Evolutionary conservation across 1,140 invertebrate species (phyloP).

Genomic region (Vanessa atalanta): DNA sequence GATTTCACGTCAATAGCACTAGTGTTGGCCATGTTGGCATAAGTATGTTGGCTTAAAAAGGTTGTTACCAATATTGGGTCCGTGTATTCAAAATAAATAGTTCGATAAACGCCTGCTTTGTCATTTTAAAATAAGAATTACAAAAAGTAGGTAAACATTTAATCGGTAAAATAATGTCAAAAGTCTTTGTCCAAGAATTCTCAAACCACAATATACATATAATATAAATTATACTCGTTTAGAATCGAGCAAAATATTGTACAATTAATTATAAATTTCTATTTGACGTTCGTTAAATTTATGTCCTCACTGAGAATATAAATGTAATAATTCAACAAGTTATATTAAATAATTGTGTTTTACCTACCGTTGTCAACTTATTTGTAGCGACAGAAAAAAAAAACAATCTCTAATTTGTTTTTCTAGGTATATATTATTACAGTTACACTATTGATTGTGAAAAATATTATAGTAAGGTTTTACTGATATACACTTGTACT

Average conservation of each 20-base stretch:
- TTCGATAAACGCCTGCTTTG: no score
- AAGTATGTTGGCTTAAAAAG: slow-evolving; percentile 9
- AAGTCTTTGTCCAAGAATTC: no score
- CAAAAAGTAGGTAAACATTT: no score
- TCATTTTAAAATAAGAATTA: no score
- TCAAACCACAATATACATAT: no score
- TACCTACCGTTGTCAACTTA: background rate
- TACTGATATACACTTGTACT: no score
- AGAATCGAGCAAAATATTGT: background rate
- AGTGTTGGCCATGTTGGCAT: slow-evolving; percentile 31
- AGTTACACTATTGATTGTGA: no score
- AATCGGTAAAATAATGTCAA: no score
- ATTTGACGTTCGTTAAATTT: slow-evolving; percentile 23
- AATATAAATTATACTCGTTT: background rate
- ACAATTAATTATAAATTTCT: slow-evolving; percentile 24
- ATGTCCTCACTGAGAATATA: slow-evolving; percentile 15
- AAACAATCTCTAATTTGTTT: background rate
- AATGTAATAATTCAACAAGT: slow-evolving; percentile 21
- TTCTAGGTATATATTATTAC: no score
- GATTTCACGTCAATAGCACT: slow-evolving; percentile 50
- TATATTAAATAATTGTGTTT: slow-evolving; percentile 5
- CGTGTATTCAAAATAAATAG: background rate
- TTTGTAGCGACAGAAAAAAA: slow-evolving; percentile 5
- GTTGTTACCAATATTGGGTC: background rate
- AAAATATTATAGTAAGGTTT: no score